Evolutionary conservation across 2,113 vertebrate genomes (phyloP), one percentile per base, ranked within the genome.

Genomic region (Xerus inauris): DNA sequence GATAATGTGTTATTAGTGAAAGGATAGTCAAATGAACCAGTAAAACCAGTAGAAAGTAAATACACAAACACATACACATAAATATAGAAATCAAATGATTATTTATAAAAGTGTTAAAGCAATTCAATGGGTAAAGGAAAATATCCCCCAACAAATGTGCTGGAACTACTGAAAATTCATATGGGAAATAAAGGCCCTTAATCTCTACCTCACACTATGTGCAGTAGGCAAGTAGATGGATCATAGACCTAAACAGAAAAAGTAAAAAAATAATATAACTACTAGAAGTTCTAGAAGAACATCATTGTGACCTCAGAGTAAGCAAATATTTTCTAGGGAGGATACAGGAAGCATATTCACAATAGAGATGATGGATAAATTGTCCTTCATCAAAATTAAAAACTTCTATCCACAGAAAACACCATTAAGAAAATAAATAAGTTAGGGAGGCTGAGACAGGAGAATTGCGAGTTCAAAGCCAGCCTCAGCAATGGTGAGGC

Each of bases 81-180:
- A 42, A 91, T 40, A 67, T 35, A 67, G 13, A 73, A 82, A n/a
- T 40, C 38, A 92, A 57, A 67, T 67, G 32, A 92, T 38, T 92
- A 49, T 69, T 95, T 26, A 92, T 67, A 30, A 87, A 75, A 85
- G 47, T 49, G 5, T 90, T 40, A 62, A 71, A 87, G 47, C 19
- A 92, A 87, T 67, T 92, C 38, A 82, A 45, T 67, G 13, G 24
- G 38, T 8, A 75, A 92, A 57, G 67, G 30, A 87, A 95, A 92
- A 67, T 40, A 73, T 87, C 4, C 65, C 42, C 20, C 47, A 65
- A 35, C 19, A 32, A 65, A 30, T 65, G 64, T 30, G 64, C 64
- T 67, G 32, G 59, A 35, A 35, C 64, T 35, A 67, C 81, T 49
- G 4, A 45, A 69, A 87, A 40, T 17, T 32, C 51, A 51, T 62